Evolutionary conservation across 2,113 vertebrate genomes (phyloP), one percentile per base, ranked within the genome.

Genomic region (Aegithalos caudatus): DNA sequence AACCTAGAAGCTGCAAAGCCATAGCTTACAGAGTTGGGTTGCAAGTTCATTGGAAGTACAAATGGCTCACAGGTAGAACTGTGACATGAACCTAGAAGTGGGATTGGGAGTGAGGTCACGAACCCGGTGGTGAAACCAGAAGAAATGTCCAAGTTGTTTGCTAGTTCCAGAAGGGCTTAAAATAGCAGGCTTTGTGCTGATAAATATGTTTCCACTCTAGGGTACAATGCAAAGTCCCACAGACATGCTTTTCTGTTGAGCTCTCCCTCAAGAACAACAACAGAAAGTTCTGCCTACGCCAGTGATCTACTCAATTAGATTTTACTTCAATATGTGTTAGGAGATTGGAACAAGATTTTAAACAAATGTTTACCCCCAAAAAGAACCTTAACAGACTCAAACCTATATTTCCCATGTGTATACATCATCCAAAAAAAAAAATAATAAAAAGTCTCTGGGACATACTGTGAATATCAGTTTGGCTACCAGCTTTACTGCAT

Each of bases 321-420:
- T 96, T 96, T 81, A 93, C 54, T 93, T 95, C 93, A 86, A 23
- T 88, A 95, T 35, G 60, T 81, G 94, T 93, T 92, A 96, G 92
- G 88, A 94, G 93, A 96, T 88, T 95, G 90, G 80, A 94, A 83
- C 61, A 96, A 86, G 88, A 90, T 92, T 93, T 95, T 86, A 72
- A 86, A 92, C 37, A 86, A 96, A 94, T 33, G 25, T 79, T 92
- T 89, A 81, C 48, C 13, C 31, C 3, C 1, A 11, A 31, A 78
- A 92, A 93, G 69, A 88, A 38, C 56, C 67, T 83, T 90, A 88
- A 76, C 79, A 92, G 86, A 65, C 33, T 64, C 86, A 79, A 94
- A 79, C 44, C 37, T 57, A 10, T 81, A 71, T 94, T 95, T 67
- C 6, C 72, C 72, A 58, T 31, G 61, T 44, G 82, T 86, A 84